phyloP scores from a whole-genome alignment of 2,113 vertebrate genomes.

The Fulmarus glacialis region DNA sequence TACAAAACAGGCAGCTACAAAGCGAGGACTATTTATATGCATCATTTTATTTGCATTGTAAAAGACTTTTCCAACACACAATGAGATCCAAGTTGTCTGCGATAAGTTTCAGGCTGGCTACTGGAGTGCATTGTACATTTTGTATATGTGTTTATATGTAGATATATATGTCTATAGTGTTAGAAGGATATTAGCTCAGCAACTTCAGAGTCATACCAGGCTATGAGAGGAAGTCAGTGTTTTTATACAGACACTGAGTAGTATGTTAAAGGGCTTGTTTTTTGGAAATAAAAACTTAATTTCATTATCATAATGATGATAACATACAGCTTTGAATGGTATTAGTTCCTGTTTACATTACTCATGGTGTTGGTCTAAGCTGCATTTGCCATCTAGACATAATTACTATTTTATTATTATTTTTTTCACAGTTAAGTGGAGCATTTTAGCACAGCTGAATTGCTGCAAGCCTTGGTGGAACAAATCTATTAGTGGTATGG shows the following conservation, averaged over 20 bases:
- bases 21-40: not conserved
- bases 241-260: conserved; percentile 14
- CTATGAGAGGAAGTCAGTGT: conserved; percentile 1
- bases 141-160: not conserved
- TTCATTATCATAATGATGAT: conserved; percentile 61
- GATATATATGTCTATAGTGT: not conserved
- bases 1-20: conserved; percentile 22
- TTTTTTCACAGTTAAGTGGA: conserved; percentile 84
- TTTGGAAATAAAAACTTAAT: conserved; percentile 68
- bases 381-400: conserved; percentile 73
- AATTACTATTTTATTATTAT: conserved; percentile 82
- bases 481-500: conserved; percentile 83
- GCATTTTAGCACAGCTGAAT: conserved; percentile 83
- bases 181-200: conserved; percentile 23
- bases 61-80: conserved; percentile 12
- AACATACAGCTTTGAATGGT: conserved; percentile 55
- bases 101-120: not conserved
- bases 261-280: conserved; percentile 44
- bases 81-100: not conserved
- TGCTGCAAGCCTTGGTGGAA: conserved; percentile 79
- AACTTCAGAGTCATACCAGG: not conserved
- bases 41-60: conserved; percentile 43
- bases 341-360: conserved; percentile 76
- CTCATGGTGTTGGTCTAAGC: conserved; percentile 67
- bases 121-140: not conserved